Conservation (phyloP, 2,888 invertebrate species). For the Odiellus spinosus region DNA sequence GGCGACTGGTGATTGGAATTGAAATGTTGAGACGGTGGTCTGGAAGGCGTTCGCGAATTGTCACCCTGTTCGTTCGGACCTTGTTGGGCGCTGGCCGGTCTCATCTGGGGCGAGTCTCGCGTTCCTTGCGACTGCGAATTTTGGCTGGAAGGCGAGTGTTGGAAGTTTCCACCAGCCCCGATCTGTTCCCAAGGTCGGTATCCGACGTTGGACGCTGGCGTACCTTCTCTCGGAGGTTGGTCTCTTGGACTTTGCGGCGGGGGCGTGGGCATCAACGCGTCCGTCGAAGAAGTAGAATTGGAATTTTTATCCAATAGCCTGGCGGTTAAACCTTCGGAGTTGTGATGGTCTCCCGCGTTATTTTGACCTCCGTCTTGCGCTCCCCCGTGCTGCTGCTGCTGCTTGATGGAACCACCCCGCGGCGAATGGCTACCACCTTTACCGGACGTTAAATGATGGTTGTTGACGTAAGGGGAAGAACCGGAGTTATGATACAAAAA, state of each 20-base stretch:
- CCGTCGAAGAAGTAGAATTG: neutral
- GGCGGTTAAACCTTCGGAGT: slow-evolving; percentile 16
- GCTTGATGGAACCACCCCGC: no score
- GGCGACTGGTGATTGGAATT: neutral
- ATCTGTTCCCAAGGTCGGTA: slow-evolving; percentile 18
- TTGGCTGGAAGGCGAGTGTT: slow-evolving; percentile 10
- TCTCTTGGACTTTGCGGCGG: slow-evolving; percentile 7
- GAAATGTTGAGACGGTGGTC: slow-evolving; percentile 1
- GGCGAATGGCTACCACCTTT: no score
- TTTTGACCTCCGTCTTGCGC: no score
- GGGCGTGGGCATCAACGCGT: slow-evolving; percentile 1
- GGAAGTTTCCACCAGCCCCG: slow-evolving; percentile 3
- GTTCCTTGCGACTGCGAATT: slow-evolving; percentile 10
- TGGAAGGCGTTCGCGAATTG: slow-evolving; percentile 6
- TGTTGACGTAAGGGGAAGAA: no score
- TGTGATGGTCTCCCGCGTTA: no score
- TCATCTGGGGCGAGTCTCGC: slow-evolving; percentile 7
- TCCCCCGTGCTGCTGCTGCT: no score
- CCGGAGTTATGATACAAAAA: no score
- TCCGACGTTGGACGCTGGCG: slow-evolving; percentile 12
- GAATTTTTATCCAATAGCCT: slow-evolving; percentile 16
- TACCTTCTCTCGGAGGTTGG: slow-evolving; percentile 11
- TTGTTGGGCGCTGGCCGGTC: slow-evolving; percentile 16
- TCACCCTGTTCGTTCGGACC: slow-evolving; percentile 1
- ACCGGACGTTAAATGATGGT: no score